These are phyloP conservation scores for Myripristis jacobus DNA, from an alignment of 2,797 vertebrate species.

Conservation along the genomic window DNA sequence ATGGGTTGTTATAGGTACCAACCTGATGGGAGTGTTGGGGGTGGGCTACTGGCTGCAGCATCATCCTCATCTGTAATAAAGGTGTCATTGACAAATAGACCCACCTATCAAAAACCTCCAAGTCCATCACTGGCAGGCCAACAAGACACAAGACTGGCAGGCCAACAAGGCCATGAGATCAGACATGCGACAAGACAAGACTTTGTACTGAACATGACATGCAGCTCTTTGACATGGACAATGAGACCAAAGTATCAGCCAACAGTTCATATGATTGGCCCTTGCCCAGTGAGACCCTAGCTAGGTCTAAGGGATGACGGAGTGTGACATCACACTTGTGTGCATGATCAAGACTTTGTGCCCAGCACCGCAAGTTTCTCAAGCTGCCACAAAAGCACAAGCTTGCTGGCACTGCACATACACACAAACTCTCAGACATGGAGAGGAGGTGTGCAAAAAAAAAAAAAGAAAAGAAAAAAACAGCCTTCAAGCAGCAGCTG, in stretches of 20 bases:
- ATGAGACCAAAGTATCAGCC: conserved; percentile 14
- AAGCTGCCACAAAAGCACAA: conserved; percentile 44
- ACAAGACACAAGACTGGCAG: conserved; percentile 56
- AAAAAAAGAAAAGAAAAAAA: neutral
- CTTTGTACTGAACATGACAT: conserved; percentile 40
- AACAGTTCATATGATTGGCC: neutral
- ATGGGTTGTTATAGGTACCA: conserved; percentile 73
- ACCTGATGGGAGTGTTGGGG: conserved; percentile 83
- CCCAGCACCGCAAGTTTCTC: conserved; percentile 47
- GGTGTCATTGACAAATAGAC: conserved; percentile 81
- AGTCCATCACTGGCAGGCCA: conserved; percentile 71
- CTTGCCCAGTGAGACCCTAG: conserved; percentile 16
- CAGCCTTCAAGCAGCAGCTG: conserved; percentile 43
- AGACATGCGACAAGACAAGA: conserved; percentile 59
- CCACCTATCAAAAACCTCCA: conserved; percentile 77
- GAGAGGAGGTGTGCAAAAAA: conserved; percentile 13
- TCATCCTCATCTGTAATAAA: conserved; percentile 86
- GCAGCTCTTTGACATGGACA: conserved; percentile 47
- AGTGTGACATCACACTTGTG: conserved; percentile 6
- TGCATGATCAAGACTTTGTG: conserved; percentile 25
- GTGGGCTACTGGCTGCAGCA: conserved; percentile 70
- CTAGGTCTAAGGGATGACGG: conserved; percentile 14
- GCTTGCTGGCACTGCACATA: neutral
- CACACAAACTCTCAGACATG: conserved; percentile 10
- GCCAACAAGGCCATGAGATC: conserved; percentile 30